Conservation (phyloP, 1,140 invertebrate species). For the Bombus turneri region DNA sequence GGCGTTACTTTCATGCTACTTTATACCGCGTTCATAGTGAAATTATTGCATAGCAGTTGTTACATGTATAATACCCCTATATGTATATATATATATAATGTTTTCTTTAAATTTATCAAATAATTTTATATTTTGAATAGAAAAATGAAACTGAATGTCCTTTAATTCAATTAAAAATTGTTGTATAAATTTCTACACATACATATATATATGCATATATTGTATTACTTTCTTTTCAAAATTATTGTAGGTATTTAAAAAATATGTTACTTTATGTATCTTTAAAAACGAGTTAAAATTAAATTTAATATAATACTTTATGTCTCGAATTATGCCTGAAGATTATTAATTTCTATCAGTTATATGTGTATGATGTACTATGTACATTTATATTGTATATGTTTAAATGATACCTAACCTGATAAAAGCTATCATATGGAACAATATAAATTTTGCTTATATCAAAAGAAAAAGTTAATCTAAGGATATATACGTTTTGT, state of each 20-base stretch:
- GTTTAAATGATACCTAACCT: conserved; percentile 17
- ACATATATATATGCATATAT: not conserved
- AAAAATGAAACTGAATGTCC: not conserved
- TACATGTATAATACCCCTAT: not conserved
- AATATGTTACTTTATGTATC: not conserved
- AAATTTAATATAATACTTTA: not conserved
- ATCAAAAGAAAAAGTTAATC: not conserved
- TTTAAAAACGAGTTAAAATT: not conserved
- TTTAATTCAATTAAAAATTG: not conserved
- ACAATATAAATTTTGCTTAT: not conserved
- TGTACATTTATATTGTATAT: not conserved
- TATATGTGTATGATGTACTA: not conserved
- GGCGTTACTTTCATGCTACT: conserved; percentile 14
- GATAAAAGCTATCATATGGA: not conserved
- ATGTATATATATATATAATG: not conserved
- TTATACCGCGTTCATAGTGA: conserved; percentile 37
- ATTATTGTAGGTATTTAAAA: not conserved
- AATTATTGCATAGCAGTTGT: conserved; percentile 8
- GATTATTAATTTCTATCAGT: not conserved
- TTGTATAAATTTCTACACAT: not conserved
- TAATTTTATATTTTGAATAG: not conserved
- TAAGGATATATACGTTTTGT: not conserved
- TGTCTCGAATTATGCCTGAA: too few species aligned
- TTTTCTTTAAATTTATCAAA: not conserved
- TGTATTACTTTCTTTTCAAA: not conserved